A percentile compares a stretch with the other conserved stretches of the same genome.
These are phyloP conservation scores for Griposia aprilina DNA, from an alignment of 2,888 invertebrate genomes.

Conservation along the genomic window DNA sequence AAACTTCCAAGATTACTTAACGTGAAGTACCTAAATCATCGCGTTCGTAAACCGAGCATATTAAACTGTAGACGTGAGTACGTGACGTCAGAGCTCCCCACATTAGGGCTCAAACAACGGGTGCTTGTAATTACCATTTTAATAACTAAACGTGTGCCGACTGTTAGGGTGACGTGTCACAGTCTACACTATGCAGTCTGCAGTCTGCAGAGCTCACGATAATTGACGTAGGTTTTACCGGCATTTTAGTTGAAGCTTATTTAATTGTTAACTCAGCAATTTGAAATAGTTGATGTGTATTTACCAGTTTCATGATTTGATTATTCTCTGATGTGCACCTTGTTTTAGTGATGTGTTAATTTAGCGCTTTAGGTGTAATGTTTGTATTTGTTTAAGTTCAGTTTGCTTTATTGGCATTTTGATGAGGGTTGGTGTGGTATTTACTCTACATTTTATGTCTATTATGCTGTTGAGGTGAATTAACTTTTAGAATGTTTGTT, in stretches of 20 bases:
- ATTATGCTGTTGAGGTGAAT: neutral
- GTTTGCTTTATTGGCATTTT: constrained; percentile 40
- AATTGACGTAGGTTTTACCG: constrained; percentile 28
- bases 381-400: constrained; percentile 46
- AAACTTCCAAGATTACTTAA: constrained; percentile 58
- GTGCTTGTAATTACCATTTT: constrained; percentile 66
- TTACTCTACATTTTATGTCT: constrained; percentile 1
- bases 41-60: constrained; percentile 51
- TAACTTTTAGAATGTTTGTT: neutral
- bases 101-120: constrained; percentile 61
- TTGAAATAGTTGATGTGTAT: constrained; percentile 27
- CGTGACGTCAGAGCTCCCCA: constrained; percentile 50
- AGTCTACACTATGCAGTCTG: constrained; percentile 17
- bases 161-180: constrained; percentile 43
- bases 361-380: constrained; percentile 44
- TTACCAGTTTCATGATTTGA: constrained; percentile 42
- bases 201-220: constrained; percentile 12
- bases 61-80: constrained; percentile 50
- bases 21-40: constrained; percentile 52
- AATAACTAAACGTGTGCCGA: constrained; percentile 60
- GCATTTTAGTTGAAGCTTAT: constrained; percentile 9
- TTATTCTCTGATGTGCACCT: constrained; percentile 35
- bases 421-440: constrained; percentile 9
- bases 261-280: constrained; percentile 17
- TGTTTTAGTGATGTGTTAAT: constrained; percentile 31